Evolutionary conservation across 2,888 invertebrate genomes (phyloP), one percentile per base, ranked within the genome.

Genomic region (Xanthia icteritia): DNA sequence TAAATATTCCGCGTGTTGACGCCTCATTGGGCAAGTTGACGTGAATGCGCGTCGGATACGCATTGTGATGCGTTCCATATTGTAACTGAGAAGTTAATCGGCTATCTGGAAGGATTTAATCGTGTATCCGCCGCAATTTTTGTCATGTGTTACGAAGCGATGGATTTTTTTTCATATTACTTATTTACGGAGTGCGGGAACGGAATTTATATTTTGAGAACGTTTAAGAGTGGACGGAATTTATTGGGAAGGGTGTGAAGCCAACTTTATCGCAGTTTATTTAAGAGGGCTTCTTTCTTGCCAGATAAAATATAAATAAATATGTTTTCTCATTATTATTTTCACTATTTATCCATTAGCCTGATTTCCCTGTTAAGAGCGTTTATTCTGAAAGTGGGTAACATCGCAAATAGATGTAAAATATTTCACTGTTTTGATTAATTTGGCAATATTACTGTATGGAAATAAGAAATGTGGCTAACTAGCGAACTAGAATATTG

Each of bases 11-110:
- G 76, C 80, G 84, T 81, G 80, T 69, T 82, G 86, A 86, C 80
- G 85, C 84, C 87, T 86, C 86, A 88, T 88, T 84, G 88, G 73
- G 66, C 74, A 71, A 79, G 78, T 69, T 84, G 86, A 87, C 86
- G 72, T 82, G 75, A 87, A 80, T 73, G 79, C 75, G 67, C 76
- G 68, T 63, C 61, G 77, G 69, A 69, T 76, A 64, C 70, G 79
- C 88, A 76, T 88, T 84, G 86, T 86, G 70, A 73, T 64, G 69
- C 69, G 68, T 72, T 73, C 83, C 77, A 86, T 73, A 76, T 84
- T 79, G 88, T 82, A 86, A 86, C 88, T 88, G 86, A 79, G 86
- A 84, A 79, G 79, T 86, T 82, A 86, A 86, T 86, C 88, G 86
- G 86, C 70, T 84, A 86, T 88, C 83, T 77, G 78, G 63, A 76